These are phyloP conservation scores for Mus musculus DNA, from an alignment of 2,113 vertebrate species.

Conservation along the genomic window GRCm39 chr10:32009001-32009500, in stretches of 20 bases:
- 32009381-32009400: conserved; percentile 26
- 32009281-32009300: not conserved
- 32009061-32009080: not conserved
- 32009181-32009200: not conserved
- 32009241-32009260: not conserved
- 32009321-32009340: conserved; percentile 49
- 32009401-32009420: conserved; percentile 36
- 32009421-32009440: conserved; percentile 36
- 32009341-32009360: conserved; percentile 5
- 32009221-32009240: not conserved
- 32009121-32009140: not conserved
- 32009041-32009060: conserved; percentile 1
- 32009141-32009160: not conserved
- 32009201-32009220: not conserved
- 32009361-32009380: not conserved
- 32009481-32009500: conserved; percentile 21
- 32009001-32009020: not conserved
- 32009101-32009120: conserved; percentile 15
- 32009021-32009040: not conserved
- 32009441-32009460: conserved; percentile 69
- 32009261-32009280: not conserved
- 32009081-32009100: not conserved
- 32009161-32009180: not conserved
- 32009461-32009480: conserved; percentile 34
- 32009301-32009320: not conserved